A percentile compares a stretch with the other conserved stretches of the same genome.
Evolutionary conservation across 2,797 vertebrate genomes (phyloP).

Genomic region (Enteromius afrohamiltoni): DNA sequence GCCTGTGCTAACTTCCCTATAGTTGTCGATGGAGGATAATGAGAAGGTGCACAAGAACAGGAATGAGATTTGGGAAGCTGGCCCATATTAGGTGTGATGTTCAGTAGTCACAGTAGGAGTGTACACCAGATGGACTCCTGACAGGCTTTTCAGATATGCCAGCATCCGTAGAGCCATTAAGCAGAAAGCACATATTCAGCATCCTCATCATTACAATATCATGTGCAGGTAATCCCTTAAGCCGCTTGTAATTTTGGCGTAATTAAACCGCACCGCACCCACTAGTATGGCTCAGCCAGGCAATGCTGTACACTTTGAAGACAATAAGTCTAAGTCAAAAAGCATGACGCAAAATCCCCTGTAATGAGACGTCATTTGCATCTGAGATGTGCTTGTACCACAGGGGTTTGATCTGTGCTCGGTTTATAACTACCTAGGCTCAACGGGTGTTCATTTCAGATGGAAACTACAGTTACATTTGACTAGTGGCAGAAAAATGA

Average conservation of each 20-base stretch:
- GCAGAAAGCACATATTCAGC: constrained; percentile 35
- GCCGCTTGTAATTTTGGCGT: constrained; percentile 44
- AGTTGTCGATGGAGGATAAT: background rate
- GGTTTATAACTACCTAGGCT: background rate
- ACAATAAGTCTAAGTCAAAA: background rate
- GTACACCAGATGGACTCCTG: constrained; percentile 45
- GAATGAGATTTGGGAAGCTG: constrained; percentile 19
- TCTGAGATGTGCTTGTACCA: background rate
- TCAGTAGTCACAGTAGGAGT: constrained; percentile 14
- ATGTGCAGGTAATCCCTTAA: constrained; percentile 54
- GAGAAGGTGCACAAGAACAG: constrained; percentile 7
- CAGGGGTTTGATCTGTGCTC: constrained; percentile 9
- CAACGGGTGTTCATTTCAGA: background rate
- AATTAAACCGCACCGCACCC: constrained; percentile 48
- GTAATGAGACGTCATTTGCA: constrained; percentile 21
- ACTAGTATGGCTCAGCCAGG: constrained; percentile 3
- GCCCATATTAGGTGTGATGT: constrained; percentile 16
- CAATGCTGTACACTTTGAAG: background rate
- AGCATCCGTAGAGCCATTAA: constrained; percentile 22
- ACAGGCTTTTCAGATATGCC: constrained; percentile 41
- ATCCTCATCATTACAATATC: constrained; percentile 50
- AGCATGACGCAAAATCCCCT: constrained; percentile 10
- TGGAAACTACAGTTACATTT: background rate
- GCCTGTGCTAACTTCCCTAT: background rate
- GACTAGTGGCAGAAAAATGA: background rate